phyloP scores from a whole-genome alignment of 2,113 vertebrate species.

The Brienomyrus brachyistius region DNA sequence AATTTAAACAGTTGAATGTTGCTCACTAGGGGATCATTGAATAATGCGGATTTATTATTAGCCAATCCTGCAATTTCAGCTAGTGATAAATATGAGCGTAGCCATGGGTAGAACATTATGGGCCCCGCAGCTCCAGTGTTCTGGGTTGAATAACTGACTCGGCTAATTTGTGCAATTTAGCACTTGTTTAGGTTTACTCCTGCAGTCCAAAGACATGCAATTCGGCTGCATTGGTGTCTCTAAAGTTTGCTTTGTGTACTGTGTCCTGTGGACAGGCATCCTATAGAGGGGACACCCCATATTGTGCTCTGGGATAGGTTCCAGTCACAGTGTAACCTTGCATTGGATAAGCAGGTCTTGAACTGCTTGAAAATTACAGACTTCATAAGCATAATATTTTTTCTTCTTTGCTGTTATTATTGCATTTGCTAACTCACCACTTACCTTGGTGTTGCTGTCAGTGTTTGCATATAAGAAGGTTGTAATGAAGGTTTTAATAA shows the following conservation, averaged over 20 bases:
- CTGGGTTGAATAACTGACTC: background rate
- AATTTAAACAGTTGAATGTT: background rate
- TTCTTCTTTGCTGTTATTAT: background rate
- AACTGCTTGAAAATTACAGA: background rate
- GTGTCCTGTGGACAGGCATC: background rate
- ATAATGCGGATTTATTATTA: background rate
- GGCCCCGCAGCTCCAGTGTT: background rate
- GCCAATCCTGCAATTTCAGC: background rate
- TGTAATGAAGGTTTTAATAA: background rate
- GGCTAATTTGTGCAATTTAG: background rate
- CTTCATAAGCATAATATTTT: background rate
- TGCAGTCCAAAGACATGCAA: background rate
- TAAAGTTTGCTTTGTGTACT: background rate
- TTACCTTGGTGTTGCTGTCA: background rate
- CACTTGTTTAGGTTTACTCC: background rate
- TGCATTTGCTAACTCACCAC: background rate
- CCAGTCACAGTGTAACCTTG: background rate
- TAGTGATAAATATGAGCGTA: background rate
- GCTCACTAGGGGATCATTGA: background rate
- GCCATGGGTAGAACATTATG: background rate
- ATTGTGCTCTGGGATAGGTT: background rate
- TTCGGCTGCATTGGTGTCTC: background rate
- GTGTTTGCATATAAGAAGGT: background rate
- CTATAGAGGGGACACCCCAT: background rate
- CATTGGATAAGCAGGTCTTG: background rate